Conservation (phyloP, 2,113 vertebrate species). For the Eudyptes chrysolophus region DNA sequence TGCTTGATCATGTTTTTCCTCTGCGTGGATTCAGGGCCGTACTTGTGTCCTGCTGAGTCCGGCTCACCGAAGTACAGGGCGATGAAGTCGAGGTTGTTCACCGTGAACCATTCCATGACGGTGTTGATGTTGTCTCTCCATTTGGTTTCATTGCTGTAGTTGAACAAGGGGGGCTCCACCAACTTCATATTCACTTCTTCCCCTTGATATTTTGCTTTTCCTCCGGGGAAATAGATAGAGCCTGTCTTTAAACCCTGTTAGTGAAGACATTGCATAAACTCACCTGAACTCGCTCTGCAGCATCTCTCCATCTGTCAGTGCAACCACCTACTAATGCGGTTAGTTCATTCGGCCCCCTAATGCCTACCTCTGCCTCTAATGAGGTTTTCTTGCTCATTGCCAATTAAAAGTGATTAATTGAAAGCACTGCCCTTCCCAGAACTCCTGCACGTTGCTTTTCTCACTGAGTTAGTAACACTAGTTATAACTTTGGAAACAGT, state of each 20-base stretch:
- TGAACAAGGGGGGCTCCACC: slow-evolving; percentile 75
- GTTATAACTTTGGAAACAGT: not conserved
- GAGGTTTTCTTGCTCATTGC: not conserved
- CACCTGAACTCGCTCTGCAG: not conserved
- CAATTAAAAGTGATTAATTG: slow-evolving; percentile 30
- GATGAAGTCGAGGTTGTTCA: slow-evolving; percentile 81
- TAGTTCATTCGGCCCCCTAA: not conserved
- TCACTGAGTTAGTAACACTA: not conserved
- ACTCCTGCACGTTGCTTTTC: not conserved
- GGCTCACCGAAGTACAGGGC: slow-evolving; percentile 90
- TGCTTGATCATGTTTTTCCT: slow-evolving; percentile 77
- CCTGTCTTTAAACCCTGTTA: slow-evolving; percentile 87
- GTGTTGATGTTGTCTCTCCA: slow-evolving; percentile 83
- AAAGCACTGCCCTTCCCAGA: not conserved
- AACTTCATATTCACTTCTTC: slow-evolving; percentile 64
- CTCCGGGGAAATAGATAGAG: slow-evolving; percentile 87
- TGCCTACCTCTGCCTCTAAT: not conserved
- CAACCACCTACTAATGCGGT: not conserved
- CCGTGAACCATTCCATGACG: slow-evolving; percentile 78
- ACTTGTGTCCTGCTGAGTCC: slow-evolving; percentile 79
- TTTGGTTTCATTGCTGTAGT: slow-evolving; percentile 78
- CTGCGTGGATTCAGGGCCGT: slow-evolving; percentile 81
- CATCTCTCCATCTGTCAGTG: not conserved
- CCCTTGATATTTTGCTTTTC: slow-evolving; percentile 80
- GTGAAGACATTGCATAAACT: not conserved